phyloP scores from a whole-genome alignment of 2,113 vertebrate species.

The Platichthys stellatus region DNA sequence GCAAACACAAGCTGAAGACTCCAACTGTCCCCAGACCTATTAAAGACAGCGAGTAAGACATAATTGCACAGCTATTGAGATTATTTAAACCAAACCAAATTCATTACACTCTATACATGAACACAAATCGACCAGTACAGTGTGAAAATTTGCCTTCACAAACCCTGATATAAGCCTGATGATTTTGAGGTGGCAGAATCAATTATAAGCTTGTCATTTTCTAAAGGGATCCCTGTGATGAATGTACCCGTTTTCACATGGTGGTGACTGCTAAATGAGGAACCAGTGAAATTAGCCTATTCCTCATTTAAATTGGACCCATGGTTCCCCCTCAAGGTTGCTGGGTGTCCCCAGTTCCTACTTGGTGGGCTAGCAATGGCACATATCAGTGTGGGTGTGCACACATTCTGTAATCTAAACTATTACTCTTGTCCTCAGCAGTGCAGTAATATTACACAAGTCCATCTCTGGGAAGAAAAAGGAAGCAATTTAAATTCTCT shows the following conservation, averaged over 20 bases:
- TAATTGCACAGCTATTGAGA: constrained; percentile 1
- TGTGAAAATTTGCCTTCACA: constrained; percentile 18
- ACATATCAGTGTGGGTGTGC: constrained; percentile 44
- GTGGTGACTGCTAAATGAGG: constrained; percentile 57
- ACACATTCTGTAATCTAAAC: constrained; percentile 43
- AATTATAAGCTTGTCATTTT: constrained; percentile 55
- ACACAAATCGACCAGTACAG: constrained; percentile 22
- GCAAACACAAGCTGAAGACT: constrained; percentile 2
- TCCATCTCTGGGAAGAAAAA: constrained; percentile 11
- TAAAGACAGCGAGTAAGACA: constrained; percentile 10
- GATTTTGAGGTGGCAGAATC: constrained; percentile 47
- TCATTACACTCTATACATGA: not conserved
- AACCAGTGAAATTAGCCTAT: constrained; percentile 56
- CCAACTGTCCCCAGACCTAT: not conserved
- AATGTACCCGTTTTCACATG: constrained; percentile 55
- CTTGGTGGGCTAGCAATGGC: constrained; percentile 36
- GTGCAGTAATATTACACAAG: constrained; percentile 32
- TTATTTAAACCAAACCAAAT: constrained; percentile 17
- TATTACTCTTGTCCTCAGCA: constrained; percentile 39
- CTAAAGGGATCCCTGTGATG: constrained; percentile 50
- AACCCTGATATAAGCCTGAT: constrained; percentile 32
- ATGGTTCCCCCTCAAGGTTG: constrained; percentile 44
- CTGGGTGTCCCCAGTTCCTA: constrained; percentile 33
- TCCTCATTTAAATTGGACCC: constrained; percentile 59
- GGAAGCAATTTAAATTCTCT: constrained; percentile 41